A percentile compares a stretch with the other conserved stretches of the same genome.
Evolutionary conservation across 2,113 vertebrate genomes (phyloP).

Genomic region (Syrmaticus mikado): DNA sequence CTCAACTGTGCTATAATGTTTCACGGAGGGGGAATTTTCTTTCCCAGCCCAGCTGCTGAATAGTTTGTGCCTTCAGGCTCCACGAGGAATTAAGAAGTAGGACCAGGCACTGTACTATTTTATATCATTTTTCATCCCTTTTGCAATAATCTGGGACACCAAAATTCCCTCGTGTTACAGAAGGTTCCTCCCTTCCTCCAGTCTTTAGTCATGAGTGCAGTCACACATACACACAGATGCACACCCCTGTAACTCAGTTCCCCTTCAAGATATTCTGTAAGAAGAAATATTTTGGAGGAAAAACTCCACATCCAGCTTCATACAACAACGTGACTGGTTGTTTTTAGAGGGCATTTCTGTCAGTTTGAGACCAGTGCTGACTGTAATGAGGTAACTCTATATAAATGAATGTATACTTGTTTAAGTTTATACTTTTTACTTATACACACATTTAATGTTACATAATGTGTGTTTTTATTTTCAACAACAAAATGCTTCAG

Average conservation of each 20-base stretch:
- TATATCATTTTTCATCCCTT: slow-evolving; percentile 25
- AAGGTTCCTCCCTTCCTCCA: not conserved
- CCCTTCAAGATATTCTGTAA: not conserved
- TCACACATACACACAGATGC: not conserved
- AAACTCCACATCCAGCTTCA: not conserved
- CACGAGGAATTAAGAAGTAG: slow-evolving; percentile 39
- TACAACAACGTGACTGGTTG: not conserved
- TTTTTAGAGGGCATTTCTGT: not conserved
- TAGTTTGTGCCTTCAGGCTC: slow-evolving; percentile 49
- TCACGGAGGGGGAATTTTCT: slow-evolving; percentile 51
- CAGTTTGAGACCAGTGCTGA: not conserved
- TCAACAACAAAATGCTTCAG: not conserved
- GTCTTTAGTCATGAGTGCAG: not conserved
- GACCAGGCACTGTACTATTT: slow-evolving; percentile 43
- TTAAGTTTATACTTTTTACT: not conserved
- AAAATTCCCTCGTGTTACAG: not conserved
- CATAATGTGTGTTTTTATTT: not conserved
- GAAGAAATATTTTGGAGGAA: not conserved
- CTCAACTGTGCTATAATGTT: slow-evolving; percentile 47
- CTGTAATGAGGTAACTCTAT: not conserved
- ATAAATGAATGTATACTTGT: not conserved
- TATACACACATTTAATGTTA: not conserved
- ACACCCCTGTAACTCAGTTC: not conserved
- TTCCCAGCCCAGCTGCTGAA: slow-evolving; percentile 58
- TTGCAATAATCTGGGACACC: slow-evolving; percentile 5